Conservation (phyloP, 2,113 vertebrate genomes). For the Chloroceryle aenea region DNA sequence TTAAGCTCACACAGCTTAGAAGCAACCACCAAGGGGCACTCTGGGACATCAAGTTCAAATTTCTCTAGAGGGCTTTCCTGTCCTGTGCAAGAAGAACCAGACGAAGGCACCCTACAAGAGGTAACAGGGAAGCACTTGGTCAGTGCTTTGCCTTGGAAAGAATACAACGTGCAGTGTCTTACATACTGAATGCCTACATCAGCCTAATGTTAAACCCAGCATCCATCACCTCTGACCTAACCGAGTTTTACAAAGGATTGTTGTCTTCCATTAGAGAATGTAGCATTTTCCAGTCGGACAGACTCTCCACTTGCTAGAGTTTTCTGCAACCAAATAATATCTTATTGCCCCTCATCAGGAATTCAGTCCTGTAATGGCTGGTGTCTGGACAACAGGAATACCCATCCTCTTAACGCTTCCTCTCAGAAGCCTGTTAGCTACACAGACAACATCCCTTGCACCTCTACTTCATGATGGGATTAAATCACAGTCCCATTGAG, state of each 20-base stretch:
- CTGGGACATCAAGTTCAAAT: background rate
- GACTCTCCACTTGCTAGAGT: background rate
- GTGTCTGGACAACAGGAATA: background rate
- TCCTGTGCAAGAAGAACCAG: background rate
- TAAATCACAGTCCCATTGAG: background rate
- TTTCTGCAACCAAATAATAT: background rate
- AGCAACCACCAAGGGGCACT: background rate
- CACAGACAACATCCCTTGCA: background rate
- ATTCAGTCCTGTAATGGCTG: background rate
- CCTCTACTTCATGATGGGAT: background rate
- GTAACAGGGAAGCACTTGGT: background rate
- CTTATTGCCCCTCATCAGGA: background rate
- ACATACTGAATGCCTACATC: background rate
- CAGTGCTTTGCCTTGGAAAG: background rate
- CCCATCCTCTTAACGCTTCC: background rate
- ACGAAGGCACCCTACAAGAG: background rate
- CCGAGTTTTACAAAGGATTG: background rate
- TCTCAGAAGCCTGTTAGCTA: background rate
- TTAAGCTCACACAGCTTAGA: background rate
- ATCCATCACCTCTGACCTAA: background rate
- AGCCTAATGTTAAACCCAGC: background rate
- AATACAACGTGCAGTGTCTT: background rate
- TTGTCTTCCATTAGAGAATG: too few relatives aligned
- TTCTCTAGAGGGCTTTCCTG: background rate
- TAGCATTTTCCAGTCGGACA: background rate